Evolutionary conservation across 2,797 vertebrate species (phyloP), one percentile per base, ranked within the genome.

Genomic region (Chaetodon trifasciatus): DNA sequence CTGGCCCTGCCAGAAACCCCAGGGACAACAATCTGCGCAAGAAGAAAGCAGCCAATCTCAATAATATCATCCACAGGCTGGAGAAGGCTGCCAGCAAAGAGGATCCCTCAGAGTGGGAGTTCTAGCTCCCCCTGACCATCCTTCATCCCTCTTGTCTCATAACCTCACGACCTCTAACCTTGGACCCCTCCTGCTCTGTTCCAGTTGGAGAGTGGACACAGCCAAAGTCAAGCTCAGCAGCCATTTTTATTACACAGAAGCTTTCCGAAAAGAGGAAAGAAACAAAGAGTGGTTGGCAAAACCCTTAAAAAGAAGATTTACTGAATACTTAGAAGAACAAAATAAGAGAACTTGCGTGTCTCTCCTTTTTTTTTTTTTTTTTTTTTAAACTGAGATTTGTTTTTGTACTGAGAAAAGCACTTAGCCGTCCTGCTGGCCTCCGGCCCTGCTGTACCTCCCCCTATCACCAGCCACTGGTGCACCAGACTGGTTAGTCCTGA

Each of bases 11-110:
- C 92, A 96, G 96, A 94, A 98, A 97, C 96, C 96, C 97, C 67
- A 97, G 97, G 89, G 98, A 99, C 97, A 99, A 96, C 97, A 98
- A 96, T 90, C 91, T 99, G 96, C 96, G 98, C 88, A 98, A 97
- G 96, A 99, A 98, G 96, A 99, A 99, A 94, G 98, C 98, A 40
- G 98, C 98, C 81, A 99, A 99, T 96, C 97, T 99, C 95, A 99
- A 99, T 97, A 99, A 97, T 96, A 99, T 99, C 94, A 99, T 99
- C 94, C 98, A 99, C 95, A 97, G 98, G 93, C 94, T 99, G 95
- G 98, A 99, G 96, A 99, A 98, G 94, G 98, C 98, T 4, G 98
- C 98, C 63, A 99, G 97, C 91, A 97, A 98, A 83, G 98, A 99
- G 92, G 98, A 99, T 96, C 93, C 93, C 56, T 4, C 97, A 95